Conservation (phyloP, 2,113 vertebrate species). For the Astatotilapia flaviijosephi region DNA sequence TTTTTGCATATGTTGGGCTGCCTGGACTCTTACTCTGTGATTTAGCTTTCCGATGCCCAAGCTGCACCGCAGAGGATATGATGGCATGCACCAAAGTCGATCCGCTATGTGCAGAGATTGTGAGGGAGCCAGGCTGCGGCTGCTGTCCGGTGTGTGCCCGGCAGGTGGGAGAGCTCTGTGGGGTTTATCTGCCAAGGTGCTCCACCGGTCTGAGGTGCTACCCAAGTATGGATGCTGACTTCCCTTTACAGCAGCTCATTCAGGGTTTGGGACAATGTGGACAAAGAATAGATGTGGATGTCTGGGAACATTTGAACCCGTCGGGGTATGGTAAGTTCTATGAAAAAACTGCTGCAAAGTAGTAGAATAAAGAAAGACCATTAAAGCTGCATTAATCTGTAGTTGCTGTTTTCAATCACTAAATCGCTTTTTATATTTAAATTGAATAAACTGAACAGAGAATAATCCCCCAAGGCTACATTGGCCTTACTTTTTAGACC, state of each 20-base stretch:
- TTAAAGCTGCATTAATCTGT: background rate
- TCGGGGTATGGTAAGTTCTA: conserved; percentile 56
- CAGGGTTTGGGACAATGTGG: conserved; percentile 81
- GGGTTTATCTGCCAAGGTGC: conserved; percentile 87
- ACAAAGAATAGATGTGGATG: conserved; percentile 69
- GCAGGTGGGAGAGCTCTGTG: conserved; percentile 77
- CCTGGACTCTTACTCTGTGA: conserved; percentile 51
- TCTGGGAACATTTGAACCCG: conserved; percentile 42
- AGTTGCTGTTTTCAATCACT: background rate
- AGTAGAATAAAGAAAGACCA: background rate
- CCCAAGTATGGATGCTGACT: conserved; percentile 73
- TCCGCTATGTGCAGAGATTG: conserved; percentile 74
- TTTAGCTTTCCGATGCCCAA: conserved; percentile 84
- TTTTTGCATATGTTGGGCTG: conserved; percentile 40
- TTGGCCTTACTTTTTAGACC: background rate
- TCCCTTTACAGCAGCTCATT: conserved; percentile 84
- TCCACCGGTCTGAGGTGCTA: conserved; percentile 81
- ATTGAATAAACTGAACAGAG: background rate
- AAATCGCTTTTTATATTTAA: background rate
- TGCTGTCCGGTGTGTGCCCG: conserved; percentile 83
- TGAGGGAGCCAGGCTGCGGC: conserved; percentile 83
- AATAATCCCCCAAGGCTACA: background rate
- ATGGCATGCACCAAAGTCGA: conserved; percentile 62
- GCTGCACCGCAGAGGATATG: conserved; percentile 74
- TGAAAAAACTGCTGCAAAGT: background rate